Conservation (phyloP, 2,888 invertebrate species). For the Drosophila helvetica region DNA sequence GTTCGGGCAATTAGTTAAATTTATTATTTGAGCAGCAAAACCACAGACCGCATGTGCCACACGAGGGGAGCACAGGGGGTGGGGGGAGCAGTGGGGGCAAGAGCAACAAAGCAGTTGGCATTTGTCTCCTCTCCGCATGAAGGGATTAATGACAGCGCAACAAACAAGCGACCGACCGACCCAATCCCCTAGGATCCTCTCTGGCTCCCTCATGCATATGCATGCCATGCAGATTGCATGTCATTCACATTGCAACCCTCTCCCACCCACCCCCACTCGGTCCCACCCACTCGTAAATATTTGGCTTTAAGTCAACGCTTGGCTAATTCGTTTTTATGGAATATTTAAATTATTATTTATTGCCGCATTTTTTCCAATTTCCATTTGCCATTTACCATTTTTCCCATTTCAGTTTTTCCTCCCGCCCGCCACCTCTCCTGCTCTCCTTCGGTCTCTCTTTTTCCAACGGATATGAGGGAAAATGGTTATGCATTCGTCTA, state of each 20-base stretch:
- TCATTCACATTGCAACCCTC: slow-evolving; percentile 17
- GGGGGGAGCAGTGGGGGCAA: slow-evolving; percentile 43
- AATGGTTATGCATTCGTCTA: slow-evolving; percentile 59
- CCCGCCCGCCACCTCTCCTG: slow-evolving; percentile 3
- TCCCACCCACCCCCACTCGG: not conserved
- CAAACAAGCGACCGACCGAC: slow-evolving; percentile 46
- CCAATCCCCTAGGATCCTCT: slow-evolving; percentile 7
- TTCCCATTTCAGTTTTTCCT: not conserved
- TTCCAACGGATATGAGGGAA: slow-evolving; percentile 53
- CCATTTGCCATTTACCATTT: slow-evolving; percentile 25
- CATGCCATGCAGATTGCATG: slow-evolving; percentile 43
- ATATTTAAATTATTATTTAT: slow-evolving; percentile 75
- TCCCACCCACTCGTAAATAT: slow-evolving; percentile 43
- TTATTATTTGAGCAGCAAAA: slow-evolving; percentile 74
- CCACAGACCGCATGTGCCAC: slow-evolving; percentile 38
- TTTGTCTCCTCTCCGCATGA: slow-evolving; percentile 71
- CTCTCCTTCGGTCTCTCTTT: slow-evolving; percentile 32
- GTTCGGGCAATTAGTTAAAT: slow-evolving; percentile 73
- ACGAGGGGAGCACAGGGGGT: slow-evolving; percentile 19
- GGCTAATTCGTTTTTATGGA: slow-evolving; percentile 67
- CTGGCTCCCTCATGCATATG: slow-evolving; percentile 31
- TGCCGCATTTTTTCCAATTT: slow-evolving; percentile 59
- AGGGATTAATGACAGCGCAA: slow-evolving; percentile 74
- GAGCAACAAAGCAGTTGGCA: slow-evolving; percentile 64
- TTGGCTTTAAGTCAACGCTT: slow-evolving; percentile 52